Evolutionary conservation across 2,113 vertebrate species (phyloP).

Genomic region (Sinocyclocheilus maitianheensis): DNA sequence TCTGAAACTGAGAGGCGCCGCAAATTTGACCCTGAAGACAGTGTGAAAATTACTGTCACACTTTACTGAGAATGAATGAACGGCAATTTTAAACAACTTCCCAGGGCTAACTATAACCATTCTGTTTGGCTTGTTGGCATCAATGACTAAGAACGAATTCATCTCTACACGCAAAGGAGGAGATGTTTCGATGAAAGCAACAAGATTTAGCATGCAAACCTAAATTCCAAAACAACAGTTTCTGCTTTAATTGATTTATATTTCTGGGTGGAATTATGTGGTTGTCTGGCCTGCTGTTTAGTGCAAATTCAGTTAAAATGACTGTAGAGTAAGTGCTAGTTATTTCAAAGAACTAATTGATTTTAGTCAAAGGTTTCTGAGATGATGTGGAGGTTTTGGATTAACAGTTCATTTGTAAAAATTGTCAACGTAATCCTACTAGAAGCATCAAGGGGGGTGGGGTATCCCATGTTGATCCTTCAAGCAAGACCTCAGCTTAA

Average conservation of each 20-base stretch:
- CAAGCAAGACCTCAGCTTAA: slow-evolving; percentile 64
- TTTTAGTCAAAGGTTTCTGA: slow-evolving; percentile 53
- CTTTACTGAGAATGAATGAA: slow-evolving; percentile 65
- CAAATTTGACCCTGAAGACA: slow-evolving; percentile 76
- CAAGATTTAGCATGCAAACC: neutral
- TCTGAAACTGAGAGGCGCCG: slow-evolving; percentile 68
- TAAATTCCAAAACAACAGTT: neutral
- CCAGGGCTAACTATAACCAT: slow-evolving; percentile 57
- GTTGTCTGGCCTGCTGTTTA: neutral
- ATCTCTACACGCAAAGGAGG: neutral
- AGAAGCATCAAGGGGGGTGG: slow-evolving; percentile 50
- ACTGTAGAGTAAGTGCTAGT: no score
- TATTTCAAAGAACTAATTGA: slow-evolving; percentile 53
- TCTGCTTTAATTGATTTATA: neutral
- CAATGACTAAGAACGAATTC: neutral
- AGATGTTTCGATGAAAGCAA: neutral
- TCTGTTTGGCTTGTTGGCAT: slow-evolving; percentile 50
- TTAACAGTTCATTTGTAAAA: slow-evolving; percentile 64
- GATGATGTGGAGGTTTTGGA: slow-evolving; percentile 40
- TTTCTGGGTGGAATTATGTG: neutral
- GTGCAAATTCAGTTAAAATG: neutral
- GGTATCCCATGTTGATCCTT: slow-evolving; percentile 53
- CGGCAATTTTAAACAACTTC: slow-evolving; percentile 64
- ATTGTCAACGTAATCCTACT: slow-evolving; percentile 59
- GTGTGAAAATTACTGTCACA: slow-evolving; percentile 76